Percentiles rank a stretch among this genome's conserved stretches.
phyloP scores from a whole-genome alignment of 2,113 vertebrate genomes.

The Brachyistius frenatus region DNA sequence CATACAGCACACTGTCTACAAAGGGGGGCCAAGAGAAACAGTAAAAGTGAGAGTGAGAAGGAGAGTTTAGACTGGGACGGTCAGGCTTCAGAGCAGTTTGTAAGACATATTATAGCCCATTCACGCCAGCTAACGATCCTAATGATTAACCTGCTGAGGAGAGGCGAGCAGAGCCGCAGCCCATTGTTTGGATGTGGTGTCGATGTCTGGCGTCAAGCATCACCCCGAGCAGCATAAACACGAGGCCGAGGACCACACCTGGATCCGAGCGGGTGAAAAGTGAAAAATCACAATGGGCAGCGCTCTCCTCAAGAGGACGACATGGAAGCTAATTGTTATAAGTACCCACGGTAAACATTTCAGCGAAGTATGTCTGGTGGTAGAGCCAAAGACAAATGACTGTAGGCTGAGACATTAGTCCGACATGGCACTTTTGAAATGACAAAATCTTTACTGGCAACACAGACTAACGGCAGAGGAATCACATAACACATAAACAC shows the following conservation, averaged over 20 bases:
- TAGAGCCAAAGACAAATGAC: slow-evolving; percentile 60
- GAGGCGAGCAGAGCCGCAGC: slow-evolving; percentile 57
- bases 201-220: slow-evolving; percentile 84
- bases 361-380: slow-evolving; percentile 74
- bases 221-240: slow-evolving; percentile 81
- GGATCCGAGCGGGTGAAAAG: slow-evolving; percentile 66
- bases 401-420: slow-evolving; percentile 44
- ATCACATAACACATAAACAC: slow-evolving; percentile 54
- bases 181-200: slow-evolving; percentile 82
- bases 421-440: slow-evolving; percentile 53
- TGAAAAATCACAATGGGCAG: slow-evolving; percentile 64
- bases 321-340: slow-evolving; percentile 77
- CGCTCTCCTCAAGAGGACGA: slow-evolving; percentile 54
- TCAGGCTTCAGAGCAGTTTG: slow-evolving; percentile 45
- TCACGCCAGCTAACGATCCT: slow-evolving; percentile 56
- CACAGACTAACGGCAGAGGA: slow-evolving; percentile 33
- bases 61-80: slow-evolving; percentile 44
- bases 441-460: slow-evolving; percentile 56
- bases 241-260: slow-evolving; percentile 77
- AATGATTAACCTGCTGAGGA: slow-evolving; percentile 78
- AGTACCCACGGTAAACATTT: slow-evolving; percentile 80
- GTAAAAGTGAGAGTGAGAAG: slow-evolving; percentile 23
- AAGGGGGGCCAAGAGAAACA: slow-evolving; percentile 38
- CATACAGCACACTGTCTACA: not conserved
- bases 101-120: slow-evolving; percentile 54